Evolutionary conservation across 2,797 vertebrate genomes (phyloP).

Genomic region (Catharus ustulatus): DNA sequence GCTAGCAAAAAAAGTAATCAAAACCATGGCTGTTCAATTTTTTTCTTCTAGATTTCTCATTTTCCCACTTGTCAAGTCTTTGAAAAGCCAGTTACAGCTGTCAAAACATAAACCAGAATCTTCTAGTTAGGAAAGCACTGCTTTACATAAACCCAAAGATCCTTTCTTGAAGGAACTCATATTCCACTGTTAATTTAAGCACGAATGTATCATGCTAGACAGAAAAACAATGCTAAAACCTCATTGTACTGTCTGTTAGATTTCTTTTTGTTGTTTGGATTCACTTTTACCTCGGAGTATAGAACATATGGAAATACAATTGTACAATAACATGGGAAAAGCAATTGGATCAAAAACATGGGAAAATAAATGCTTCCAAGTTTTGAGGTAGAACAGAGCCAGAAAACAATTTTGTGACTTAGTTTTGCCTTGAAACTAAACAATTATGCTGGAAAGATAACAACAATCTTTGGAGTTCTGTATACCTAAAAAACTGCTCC

Average conservation of each 20-base stretch:
- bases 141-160: background rate
- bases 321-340: background rate
- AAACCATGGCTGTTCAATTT: accelerated
- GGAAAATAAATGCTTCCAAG: background rate
- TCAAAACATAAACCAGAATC: background rate
- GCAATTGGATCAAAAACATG: background rate
- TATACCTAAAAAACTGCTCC: accelerated
- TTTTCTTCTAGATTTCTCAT: background rate
- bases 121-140: background rate
- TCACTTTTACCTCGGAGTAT: background rate
- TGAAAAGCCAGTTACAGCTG: background rate
- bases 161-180: background rate
- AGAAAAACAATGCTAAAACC: background rate
- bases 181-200: background rate
- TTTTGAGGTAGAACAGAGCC: background rate
- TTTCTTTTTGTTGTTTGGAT: background rate
- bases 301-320: background rate
- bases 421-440: background rate
- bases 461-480: background rate
- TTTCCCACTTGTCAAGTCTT: background rate
- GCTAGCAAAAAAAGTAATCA: background rate
- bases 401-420: background rate
- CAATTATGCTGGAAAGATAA: background rate
- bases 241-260: background rate
- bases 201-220: background rate